Evolutionary conservation across 2,888 invertebrate species (phyloP).

Genomic region (Mystacides longicornis): DNA sequence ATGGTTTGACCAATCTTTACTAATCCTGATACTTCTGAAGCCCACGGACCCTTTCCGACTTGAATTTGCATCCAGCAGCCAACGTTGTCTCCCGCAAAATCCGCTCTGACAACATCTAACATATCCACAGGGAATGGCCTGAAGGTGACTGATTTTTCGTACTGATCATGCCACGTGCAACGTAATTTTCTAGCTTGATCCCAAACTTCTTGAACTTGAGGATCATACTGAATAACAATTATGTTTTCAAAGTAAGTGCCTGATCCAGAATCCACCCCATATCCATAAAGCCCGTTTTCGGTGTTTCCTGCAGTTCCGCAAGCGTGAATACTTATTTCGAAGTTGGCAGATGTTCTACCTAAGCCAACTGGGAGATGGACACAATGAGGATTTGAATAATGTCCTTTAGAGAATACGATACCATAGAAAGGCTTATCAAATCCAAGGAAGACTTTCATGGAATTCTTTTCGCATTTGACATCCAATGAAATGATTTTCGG

Average conservation of each 20-base stretch:
- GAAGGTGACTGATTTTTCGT: constrained; percentile 92
- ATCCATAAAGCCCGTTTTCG: constrained; percentile 81
- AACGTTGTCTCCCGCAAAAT: constrained; percentile 91
- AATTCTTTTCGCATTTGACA: constrained; percentile 89
- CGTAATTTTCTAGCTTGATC: constrained; percentile 87
- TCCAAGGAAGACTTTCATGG: constrained; percentile 90
- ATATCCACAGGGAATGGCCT: constrained; percentile 92
- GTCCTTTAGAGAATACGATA: constrained; percentile 92
- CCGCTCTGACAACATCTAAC: constrained; percentile 89
- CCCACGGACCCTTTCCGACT: constrained; percentile 92
- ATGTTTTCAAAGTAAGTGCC: constrained; percentile 93
- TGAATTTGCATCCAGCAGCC: constrained; percentile 98
- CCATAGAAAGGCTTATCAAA: constrained; percentile 93
- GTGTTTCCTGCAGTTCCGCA: constrained; percentile 91
- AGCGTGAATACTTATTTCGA: constrained; percentile 85
- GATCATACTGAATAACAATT: constrained; percentile 88
- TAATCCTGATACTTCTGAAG: constrained; percentile 87
- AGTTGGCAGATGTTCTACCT: constrained; percentile 78
- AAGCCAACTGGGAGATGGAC: constrained; percentile 85
- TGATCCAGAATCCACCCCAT: constrained; percentile 80
- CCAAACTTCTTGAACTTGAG: constrained; percentile 92
- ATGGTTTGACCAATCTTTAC: constrained; percentile 94
- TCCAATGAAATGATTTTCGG: constrained; percentile 88
- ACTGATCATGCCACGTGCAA: constrained; percentile 93
- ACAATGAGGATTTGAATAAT: constrained; percentile 87